These are phyloP conservation scores for Himantopus leucocephalus DNA, from an alignment of 2,113 vertebrate genomes.

Conservation along the genomic window DNA sequence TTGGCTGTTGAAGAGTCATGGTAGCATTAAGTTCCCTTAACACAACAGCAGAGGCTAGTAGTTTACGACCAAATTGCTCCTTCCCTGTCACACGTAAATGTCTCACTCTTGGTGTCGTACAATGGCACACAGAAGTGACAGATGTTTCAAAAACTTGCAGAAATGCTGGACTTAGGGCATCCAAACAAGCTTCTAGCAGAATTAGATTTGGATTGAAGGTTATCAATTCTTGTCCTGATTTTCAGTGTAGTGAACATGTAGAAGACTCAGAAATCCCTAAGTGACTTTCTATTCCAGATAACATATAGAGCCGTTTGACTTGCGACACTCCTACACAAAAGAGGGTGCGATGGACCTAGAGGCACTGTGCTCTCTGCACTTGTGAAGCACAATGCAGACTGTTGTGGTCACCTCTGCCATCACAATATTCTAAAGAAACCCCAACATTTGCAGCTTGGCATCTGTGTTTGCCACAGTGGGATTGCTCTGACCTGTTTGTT, in stretches of 20 bases:
- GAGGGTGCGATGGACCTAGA: not conserved
- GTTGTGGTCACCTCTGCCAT: not conserved
- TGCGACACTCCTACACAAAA: not conserved
- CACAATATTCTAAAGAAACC: not conserved
- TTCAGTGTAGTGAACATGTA: not conserved
- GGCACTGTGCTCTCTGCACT: no score
- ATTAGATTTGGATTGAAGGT: not conserved
- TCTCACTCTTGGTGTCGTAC: not conserved
- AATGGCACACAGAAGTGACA: not conserved
- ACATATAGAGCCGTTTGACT: not conserved
- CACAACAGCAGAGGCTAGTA: not conserved
- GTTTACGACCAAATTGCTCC: not conserved
- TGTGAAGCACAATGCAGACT: not conserved
- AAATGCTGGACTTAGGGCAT: not conserved
- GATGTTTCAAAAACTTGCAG: not conserved
- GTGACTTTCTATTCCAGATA: not conserved
- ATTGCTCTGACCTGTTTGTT: not conserved
- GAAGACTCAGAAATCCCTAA: not conserved
- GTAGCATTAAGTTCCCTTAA: not conserved
- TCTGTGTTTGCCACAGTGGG: not conserved
- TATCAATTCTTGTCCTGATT: not conserved
- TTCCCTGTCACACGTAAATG: not conserved
- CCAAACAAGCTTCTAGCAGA: not conserved
- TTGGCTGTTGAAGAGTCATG: not conserved
- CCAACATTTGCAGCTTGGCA: rapidly evolving